Evolutionary conservation across 2,888 invertebrate species (phyloP).

Genomic region (Drosophila villosipedis): DNA sequence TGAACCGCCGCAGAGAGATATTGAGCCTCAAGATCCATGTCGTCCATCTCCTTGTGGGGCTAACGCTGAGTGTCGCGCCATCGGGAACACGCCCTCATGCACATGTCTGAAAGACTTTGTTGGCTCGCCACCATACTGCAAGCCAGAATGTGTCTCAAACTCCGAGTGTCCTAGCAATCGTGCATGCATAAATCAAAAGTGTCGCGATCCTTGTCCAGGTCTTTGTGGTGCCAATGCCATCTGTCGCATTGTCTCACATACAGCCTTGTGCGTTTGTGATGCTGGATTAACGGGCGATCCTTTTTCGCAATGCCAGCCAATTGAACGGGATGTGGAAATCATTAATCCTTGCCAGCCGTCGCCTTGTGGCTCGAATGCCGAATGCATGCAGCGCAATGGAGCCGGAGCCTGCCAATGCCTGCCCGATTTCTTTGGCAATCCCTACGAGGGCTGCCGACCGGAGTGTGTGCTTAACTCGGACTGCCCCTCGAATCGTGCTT

Average conservation of each 20-base stretch:
- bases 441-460: slow-evolving; percentile 91
- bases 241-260: slow-evolving; percentile 90
- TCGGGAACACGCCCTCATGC: slow-evolving; percentile 89
- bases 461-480: slow-evolving; percentile 91
- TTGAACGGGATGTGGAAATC: slow-evolving; percentile 85
- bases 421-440: slow-evolving; percentile 90
- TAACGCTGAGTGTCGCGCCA: slow-evolving; percentile 88
- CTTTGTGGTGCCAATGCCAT: slow-evolving; percentile 90
- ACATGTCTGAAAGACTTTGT: slow-evolving; percentile 90
- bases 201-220: slow-evolving; percentile 90
- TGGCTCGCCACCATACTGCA: slow-evolving; percentile 90
- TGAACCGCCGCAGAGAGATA: slow-evolving; percentile 82
- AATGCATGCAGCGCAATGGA: slow-evolving; percentile 89
- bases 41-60: slow-evolving; percentile 91
- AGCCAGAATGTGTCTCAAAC: slow-evolving; percentile 90
- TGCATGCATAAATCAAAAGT: slow-evolving; percentile 91
- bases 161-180: slow-evolving; percentile 89
- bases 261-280: slow-evolving; percentile 89
- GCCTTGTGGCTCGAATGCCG: slow-evolving; percentile 90
- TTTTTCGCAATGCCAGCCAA: slow-evolving; percentile 87
- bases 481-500: slow-evolving; percentile 90
- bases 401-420: slow-evolving; percentile 90
- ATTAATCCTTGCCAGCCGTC: slow-evolving; percentile 89
- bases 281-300: slow-evolving; percentile 90
- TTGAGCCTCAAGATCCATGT: slow-evolving; percentile 87